These are phyloP conservation scores for Solea solea DNA, from an alignment of 2,113 vertebrate genomes.

Conservation along the genomic window DNA sequence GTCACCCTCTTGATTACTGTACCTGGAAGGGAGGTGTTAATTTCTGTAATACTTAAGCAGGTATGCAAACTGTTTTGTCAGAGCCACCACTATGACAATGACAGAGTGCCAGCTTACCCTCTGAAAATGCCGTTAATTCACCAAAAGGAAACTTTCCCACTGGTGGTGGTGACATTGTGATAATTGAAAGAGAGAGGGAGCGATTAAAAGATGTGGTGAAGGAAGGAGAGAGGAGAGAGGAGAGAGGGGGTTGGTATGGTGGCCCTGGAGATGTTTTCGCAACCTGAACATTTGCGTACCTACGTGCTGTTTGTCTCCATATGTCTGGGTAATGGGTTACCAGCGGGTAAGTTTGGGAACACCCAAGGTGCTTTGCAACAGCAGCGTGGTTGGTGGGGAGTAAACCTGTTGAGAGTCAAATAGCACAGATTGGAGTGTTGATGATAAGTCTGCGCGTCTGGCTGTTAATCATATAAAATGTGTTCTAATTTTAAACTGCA, in stretches of 20 bases:
- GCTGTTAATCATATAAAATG: slow-evolving; percentile 68
- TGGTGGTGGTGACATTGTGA: slow-evolving; percentile 81
- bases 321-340: slow-evolving; percentile 86
- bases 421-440: slow-evolving; percentile 77
- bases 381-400: slow-evolving; percentile 73
- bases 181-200: slow-evolving; percentile 81
- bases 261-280: slow-evolving; percentile 87
- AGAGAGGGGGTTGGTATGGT: slow-evolving; percentile 28
- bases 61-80: slow-evolving; percentile 85
- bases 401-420: slow-evolving; percentile 82
- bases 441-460: slow-evolving; percentile 76
- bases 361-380: slow-evolving; percentile 85
- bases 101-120: slow-evolving; percentile 72
- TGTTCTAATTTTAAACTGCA: slow-evolving; percentile 51
- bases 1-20: slow-evolving; percentile 84
- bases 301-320: slow-evolving; percentile 81
- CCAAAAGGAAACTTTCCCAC: slow-evolving; percentile 76
- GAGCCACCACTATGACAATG: slow-evolving; percentile 79
- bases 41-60: slow-evolving; percentile 85
- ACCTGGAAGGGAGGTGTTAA: slow-evolving; percentile 86
- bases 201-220: slow-evolving; percentile 61
- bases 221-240: slow-evolving; percentile 17
- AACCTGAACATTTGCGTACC: slow-evolving; percentile 83
- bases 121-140: slow-evolving; percentile 81
- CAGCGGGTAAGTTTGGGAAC: slow-evolving; percentile 84